phyloP scores from a whole-genome alignment of 2,797 vertebrate species.

The Melopsittacus undulatus region DNA sequence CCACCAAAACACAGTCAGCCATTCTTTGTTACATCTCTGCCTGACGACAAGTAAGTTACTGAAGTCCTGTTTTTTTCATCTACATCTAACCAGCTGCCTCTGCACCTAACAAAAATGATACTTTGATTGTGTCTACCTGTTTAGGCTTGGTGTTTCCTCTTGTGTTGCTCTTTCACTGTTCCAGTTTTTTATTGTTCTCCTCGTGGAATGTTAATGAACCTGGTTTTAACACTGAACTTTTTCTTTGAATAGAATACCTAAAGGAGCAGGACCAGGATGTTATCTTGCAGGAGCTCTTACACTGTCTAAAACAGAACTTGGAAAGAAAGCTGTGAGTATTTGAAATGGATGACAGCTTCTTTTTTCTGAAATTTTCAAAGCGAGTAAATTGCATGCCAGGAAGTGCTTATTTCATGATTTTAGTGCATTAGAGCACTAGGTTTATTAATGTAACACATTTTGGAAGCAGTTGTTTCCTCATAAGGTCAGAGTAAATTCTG shows the following conservation, averaged over 20 bases:
- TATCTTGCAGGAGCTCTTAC: constrained; percentile 92
- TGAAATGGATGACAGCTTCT: neutral
- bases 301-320: constrained; percentile 93
- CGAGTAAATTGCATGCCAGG: neutral
- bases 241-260: constrained; percentile 86
- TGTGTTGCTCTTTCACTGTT: neutral
- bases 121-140: neutral
- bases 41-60: constrained; percentile 95
- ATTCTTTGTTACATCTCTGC: constrained; percentile 91
- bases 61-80: neutral
- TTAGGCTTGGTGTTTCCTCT: neutral
- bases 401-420: neutral
- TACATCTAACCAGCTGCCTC: neutral
- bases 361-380: neutral
- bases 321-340: constrained; percentile 99
- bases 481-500: neutral
- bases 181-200: neutral
- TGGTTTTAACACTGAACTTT: neutral
- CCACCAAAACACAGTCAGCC: constrained; percentile 88
- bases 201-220: neutral
- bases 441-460: neutral
- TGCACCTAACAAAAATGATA: neutral
- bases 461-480: constrained; percentile 18
- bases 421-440: neutral
- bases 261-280: constrained; percentile 94